These are phyloP conservation scores for Pogonocichla stellata DNA, from an alignment of 2,113 vertebrate genomes.

Conservation along the genomic window DNA sequence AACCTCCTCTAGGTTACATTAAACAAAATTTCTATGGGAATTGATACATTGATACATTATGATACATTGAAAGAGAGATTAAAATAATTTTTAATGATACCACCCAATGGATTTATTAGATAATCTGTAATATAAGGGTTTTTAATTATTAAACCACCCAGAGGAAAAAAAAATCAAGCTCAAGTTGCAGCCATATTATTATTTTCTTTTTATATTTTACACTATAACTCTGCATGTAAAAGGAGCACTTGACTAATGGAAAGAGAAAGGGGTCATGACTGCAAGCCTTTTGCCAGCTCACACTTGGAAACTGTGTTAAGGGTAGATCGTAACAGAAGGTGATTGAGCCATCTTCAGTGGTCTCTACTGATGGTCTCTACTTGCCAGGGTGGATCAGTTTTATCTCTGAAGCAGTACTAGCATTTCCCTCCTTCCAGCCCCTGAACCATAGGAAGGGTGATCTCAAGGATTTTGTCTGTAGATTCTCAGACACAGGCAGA, in stretches of 20 bases:
- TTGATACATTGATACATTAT: background rate
- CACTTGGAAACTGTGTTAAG: background rate
- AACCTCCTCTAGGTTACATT: background rate
- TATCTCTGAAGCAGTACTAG: background rate
- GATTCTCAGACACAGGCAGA: background rate
- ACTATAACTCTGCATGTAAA: background rate
- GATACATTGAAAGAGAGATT: background rate
- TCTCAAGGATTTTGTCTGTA: background rate
- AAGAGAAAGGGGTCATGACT: background rate
- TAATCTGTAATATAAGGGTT: background rate
- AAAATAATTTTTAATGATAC: background rate
- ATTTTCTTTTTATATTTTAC: background rate
- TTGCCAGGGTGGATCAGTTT: background rate
- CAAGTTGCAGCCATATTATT: background rate
- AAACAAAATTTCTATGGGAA: background rate
- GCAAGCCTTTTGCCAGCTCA: accelerated
- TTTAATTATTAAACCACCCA: background rate
- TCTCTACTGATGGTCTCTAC: background rate
- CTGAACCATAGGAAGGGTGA: background rate
- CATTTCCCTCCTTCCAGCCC: background rate
- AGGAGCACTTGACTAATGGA: background rate
- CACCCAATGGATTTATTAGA: background rate
- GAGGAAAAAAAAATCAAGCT: background rate
- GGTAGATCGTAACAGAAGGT: background rate
- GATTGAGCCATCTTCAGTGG: background rate